Evolutionary conservation across 2,888 invertebrate species (phyloP), one percentile per base, ranked within the genome.

Genomic region (Lithophane semibrunnea): DNA sequence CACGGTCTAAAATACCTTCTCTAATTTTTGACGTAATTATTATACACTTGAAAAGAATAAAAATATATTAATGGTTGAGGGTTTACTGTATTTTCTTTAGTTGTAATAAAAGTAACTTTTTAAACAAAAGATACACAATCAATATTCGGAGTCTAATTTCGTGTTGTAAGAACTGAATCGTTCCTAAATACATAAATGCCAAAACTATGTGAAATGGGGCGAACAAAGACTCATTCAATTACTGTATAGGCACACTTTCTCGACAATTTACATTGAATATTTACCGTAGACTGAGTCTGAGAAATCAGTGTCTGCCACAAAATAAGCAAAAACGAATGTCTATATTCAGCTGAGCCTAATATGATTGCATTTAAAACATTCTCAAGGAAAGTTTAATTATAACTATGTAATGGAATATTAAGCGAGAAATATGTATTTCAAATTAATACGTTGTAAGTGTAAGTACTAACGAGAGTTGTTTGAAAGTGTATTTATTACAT

Each of bases 381-480:
- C 16, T 37, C 18, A 24, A n/a, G 4, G 12, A 44, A 10, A 24
- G n/a, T 73, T 73, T 47, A 52, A 72, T 66, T 66, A 18, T 37
- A 18, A 52, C 37, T 42, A 37, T 47, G 47, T 5, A 73, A 3
- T 73, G 47, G 73, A 73, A 73, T 58, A 73, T 73, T 73, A 37
- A 73, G 47, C 3, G n/a, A 58, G 56, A 29, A 58, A 73, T 49
- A 71, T 64, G 63, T 37, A 37, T 37, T 77, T 77, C n/a, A 77
- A 78, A 77, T 70, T 21, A 78, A 78, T 21, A 42, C 52, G 60
- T n/a, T 77, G 29, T 52, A 24, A 56, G 24, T 77, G 44, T 54
- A 21, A 56, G 24, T 71, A 70, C 29, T 78, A 63, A 56, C 61
- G 47, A 64, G 29, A 56, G 61, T 49, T 49, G 29, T 76, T 66